Conservation (phyloP, 2,797 vertebrate genomes). For the Gephyroberyx darwinii region DNA sequence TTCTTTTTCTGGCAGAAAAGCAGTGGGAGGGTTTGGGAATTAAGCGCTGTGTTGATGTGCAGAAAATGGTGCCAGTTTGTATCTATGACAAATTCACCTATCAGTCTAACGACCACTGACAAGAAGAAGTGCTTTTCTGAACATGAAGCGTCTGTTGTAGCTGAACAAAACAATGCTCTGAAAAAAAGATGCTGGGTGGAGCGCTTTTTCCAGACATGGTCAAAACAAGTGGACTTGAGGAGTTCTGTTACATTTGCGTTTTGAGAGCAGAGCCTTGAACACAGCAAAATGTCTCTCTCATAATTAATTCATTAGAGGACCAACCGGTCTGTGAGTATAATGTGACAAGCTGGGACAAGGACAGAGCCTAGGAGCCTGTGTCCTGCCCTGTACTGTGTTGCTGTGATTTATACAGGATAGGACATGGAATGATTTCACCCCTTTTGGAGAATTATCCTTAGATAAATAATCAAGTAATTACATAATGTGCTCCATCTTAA, state of each 20-base stretch:
- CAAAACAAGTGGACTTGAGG: conserved; percentile 9
- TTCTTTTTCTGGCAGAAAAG: not conserved
- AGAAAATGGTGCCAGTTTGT: not conserved
- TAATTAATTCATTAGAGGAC: conserved; percentile 57
- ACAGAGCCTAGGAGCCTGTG: conserved; percentile 10
- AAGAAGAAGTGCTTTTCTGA: not conserved
- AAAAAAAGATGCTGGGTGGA: not conserved
- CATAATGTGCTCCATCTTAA: not conserved
- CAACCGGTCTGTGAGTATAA: conserved; percentile 44
- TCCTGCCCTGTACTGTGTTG: conserved; percentile 18
- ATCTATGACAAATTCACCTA: not conserved
- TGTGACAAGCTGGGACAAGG: conserved; percentile 45
- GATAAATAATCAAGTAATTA: conserved; percentile 13
- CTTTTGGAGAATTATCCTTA: conserved; percentile 10
- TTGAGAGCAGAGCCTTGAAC: conserved; percentile 22
- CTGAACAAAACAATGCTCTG: not conserved
- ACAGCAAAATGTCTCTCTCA: conserved; percentile 26
- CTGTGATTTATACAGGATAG: conserved; percentile 5
- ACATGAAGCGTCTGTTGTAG: not conserved
- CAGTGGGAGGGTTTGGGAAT: not conserved
- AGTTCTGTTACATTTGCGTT: conserved; percentile 13
- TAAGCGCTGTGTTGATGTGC: conserved; percentile 3
- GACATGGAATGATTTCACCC: conserved; percentile 7
- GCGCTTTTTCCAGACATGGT: not conserved
- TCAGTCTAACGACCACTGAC: not conserved